These are phyloP conservation scores for Pimpla rufipes DNA, from an alignment of 2,888 invertebrate genomes.

Conservation along the genomic window DNA sequence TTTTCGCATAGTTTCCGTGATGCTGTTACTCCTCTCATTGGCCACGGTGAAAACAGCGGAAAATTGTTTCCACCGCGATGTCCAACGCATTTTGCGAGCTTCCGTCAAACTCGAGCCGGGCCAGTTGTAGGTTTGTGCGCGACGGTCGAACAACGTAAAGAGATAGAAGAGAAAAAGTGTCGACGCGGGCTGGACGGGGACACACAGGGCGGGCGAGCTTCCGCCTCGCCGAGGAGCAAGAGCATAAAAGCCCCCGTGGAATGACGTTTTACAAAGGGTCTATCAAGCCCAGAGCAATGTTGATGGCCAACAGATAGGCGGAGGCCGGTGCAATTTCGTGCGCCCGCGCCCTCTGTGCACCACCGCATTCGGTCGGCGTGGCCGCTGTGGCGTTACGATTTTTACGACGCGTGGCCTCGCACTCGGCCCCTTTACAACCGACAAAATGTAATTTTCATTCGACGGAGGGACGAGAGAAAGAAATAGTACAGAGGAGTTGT, in stretches of 20 bases:
- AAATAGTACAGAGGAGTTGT: conserved; percentile 22
- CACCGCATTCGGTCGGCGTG: conserved; percentile 73
- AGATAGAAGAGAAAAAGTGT: conserved; percentile 56
- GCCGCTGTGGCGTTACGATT: conserved; percentile 78
- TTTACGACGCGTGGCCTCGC: conserved; percentile 80
- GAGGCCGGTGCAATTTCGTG: conserved; percentile 81
- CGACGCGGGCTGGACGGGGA: conserved; percentile 35
- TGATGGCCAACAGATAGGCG: conserved; percentile 82
- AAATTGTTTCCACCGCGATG: neutral
- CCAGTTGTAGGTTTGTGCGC: conserved; percentile 21
- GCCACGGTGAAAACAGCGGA: neutral
- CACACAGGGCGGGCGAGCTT: conserved; percentile 70
- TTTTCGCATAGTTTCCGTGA: neutral
- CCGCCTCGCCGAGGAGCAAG: conserved; percentile 72
- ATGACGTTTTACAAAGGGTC: conserved; percentile 84
- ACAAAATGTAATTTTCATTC: conserved; percentile 82
- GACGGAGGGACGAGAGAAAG: conserved; percentile 31
- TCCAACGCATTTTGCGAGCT: neutral
- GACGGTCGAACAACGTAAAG: conserved; percentile 29
- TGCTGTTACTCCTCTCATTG: neutral
- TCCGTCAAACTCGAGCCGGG: conserved; percentile 1
- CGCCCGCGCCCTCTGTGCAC: conserved; percentile 56
- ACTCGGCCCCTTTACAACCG: conserved; percentile 80
- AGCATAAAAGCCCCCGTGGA: conserved; percentile 80
- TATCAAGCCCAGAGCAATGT: conserved; percentile 83